Evolutionary conservation across 2,113 vertebrate species (phyloP).

Genomic region (Sceloporus undulatus): DNA sequence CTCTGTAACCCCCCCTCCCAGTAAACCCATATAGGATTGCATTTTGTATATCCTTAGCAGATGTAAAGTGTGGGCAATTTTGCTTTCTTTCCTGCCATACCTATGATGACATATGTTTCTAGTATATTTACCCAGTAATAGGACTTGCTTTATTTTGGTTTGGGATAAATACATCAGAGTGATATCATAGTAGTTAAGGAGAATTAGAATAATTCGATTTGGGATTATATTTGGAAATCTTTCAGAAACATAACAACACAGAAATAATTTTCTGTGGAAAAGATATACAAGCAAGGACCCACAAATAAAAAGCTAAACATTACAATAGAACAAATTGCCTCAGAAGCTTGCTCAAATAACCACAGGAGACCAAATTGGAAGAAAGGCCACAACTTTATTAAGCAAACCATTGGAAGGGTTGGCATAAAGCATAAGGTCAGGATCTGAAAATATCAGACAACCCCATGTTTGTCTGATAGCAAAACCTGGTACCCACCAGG

Average conservation of each 20-base stretch:
- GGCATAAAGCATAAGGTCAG: no score
- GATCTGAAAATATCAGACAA: no score
- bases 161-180: background rate
- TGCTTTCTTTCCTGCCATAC: background rate
- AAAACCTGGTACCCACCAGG: no score
- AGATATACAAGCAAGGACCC: background rate
- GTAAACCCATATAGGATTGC: background rate
- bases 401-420: no score
- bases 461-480: no score
- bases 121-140: background rate
- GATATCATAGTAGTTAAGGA: no score
- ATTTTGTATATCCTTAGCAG: background rate
- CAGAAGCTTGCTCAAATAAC: no score
- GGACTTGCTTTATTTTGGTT: background rate
- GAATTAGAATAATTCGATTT: no score
- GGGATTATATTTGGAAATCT: background rate
- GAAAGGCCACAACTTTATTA: no score
- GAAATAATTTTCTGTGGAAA: background rate
- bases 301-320: background rate
- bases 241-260: background rate
- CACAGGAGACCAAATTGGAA: no score
- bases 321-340: background rate
- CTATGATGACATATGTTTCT: background rate
- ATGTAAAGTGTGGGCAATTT: background rate
- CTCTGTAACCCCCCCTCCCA: background rate